Base-by-base conservation (phyloP, 2,797 vertebrate genomes). In the Mormyrops attenuatus region DNA sequence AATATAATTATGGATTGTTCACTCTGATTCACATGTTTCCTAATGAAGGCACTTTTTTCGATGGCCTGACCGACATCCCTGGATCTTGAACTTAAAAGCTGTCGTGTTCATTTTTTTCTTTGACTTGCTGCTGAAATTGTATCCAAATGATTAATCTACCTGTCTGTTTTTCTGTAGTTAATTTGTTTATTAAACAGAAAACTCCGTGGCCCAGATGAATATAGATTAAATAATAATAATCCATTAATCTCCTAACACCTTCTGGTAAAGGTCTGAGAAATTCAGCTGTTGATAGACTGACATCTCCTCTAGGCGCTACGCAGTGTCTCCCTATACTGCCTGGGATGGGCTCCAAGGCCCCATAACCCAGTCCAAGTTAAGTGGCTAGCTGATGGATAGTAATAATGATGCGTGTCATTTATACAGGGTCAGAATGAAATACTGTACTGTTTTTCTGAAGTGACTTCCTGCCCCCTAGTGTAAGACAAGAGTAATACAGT, bases 381-480 rank as follows among this genome's bases (percentile, higher is more conserved):
- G 63, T 66, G 63, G 63, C 26, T 66, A 11, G 63, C 63, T 66
- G 63, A 66, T 66, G 26, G 63, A 66, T 4, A 66, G 26, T 66
- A 66, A 66, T 30, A 66, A 66, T 30, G 63, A 30, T 30, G 63
- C 63, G 3, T 66, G 26, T 30, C 13, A 66, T 66, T 66, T 66
- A 30, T 66, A 66, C 22, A 30, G 63, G 26, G 22, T 26, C 63
- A 66, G 63, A 66, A 66, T 13, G 63, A 77, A 77, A 77, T 6
- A 6, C 30, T 41, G 34, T 6, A 6, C 30, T 41, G 34, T 47
- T 89, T 84, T 63, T 87, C 22, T 73, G 41, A 85, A 34, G 88
- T 55, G 41, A n/a, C 69, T 63, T 69, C 30, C 87, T 85, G 89
- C 87, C 89, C 89, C 73, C 89, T 90, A 80, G 87, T 88, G 89